Evolutionary conservation across 2,888 invertebrate species (phyloP), one percentile per base, ranked within the genome.

Genomic region (Saturnia pavonia): DNA sequence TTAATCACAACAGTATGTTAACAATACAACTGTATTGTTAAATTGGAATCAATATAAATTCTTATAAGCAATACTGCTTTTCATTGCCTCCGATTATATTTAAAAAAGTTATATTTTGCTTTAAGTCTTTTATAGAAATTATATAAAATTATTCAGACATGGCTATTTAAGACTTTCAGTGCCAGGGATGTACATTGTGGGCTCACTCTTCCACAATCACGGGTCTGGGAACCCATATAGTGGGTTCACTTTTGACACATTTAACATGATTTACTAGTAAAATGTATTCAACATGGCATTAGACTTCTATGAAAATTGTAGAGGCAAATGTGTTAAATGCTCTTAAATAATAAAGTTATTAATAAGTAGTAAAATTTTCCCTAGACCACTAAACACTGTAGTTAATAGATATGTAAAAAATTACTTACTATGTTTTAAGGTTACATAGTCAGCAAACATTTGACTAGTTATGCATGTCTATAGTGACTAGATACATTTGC

Each of bases 381-480:
- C 51, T 66, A 51, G 19, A 48, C 14, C n/a, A 66, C 22, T 34
- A 51, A 54, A 40, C 4, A 51, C 65, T 69, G 66, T 34, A 54
- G 65, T 68, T 77, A 79, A 73, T 70, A 78, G 82, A 83, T 80
- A 80, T 80, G 80, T 78, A 77, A 80, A 76, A 75, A 73, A 79
- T 76, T 77, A 77, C 75, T 75, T 70, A 73, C 72, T 68, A 71
- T 71, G 67, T 68, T 60, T 67, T 74, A 69, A 69, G 25, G 73
- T 71, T 73, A 74, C 22, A 67, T 25, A 67, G 68, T 76, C 68
- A 48, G 40, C 57, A 68, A 54, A 67, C 54, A 66, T 34, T 65
- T 69, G 60, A 34, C 69, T 69, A 69, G 42, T 69, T 60, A 69
- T 54, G n/a, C 34, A 48, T 67, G 75, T 72, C 68, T 34, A 34